Conservation (phyloP, 2,888 invertebrate genomes). For the Pyrrhosoma nymphula region DNA sequence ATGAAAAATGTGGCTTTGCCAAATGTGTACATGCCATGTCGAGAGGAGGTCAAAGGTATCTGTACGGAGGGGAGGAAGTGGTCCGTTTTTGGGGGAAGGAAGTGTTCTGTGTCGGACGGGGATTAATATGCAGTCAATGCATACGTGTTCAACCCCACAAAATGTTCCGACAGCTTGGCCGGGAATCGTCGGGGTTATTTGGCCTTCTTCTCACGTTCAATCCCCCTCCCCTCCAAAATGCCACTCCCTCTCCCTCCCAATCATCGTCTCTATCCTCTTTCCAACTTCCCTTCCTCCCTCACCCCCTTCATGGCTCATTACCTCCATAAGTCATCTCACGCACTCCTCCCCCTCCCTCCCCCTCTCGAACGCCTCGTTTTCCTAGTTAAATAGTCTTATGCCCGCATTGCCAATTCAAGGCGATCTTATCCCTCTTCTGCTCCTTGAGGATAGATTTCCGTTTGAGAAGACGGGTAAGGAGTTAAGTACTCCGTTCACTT, state of each 20-base stretch:
- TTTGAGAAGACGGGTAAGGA: too few relatives aligned
- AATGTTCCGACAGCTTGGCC: neutral
- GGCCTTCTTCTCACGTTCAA: neutral
- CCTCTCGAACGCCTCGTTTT: neutral
- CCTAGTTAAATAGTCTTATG: neutral
- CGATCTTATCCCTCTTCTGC: too few relatives aligned
- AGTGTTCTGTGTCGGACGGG: neutral
- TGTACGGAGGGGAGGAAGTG: neutral
- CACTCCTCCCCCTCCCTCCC: neutral
- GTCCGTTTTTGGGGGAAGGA: neutral
- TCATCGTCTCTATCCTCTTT: too few relatives aligned
- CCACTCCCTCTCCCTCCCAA: neutral
- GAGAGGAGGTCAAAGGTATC: neutral
- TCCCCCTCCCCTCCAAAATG: neutral
- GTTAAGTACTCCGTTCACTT: too few relatives aligned
- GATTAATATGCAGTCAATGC: conserved; percentile 13
- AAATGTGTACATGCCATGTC: neutral
- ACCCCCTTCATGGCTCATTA: neutral
- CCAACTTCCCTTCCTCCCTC: neutral
- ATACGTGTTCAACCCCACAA: neutral
- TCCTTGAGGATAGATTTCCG: too few relatives aligned
- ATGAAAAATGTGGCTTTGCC: neutral
- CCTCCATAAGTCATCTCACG: neutral
- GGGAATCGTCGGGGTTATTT: conserved; percentile 15
- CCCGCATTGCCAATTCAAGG: too few relatives aligned